Evolutionary conservation across 2,888 invertebrate species (phyloP).

Genomic region (Xanthia icteritia): DNA sequence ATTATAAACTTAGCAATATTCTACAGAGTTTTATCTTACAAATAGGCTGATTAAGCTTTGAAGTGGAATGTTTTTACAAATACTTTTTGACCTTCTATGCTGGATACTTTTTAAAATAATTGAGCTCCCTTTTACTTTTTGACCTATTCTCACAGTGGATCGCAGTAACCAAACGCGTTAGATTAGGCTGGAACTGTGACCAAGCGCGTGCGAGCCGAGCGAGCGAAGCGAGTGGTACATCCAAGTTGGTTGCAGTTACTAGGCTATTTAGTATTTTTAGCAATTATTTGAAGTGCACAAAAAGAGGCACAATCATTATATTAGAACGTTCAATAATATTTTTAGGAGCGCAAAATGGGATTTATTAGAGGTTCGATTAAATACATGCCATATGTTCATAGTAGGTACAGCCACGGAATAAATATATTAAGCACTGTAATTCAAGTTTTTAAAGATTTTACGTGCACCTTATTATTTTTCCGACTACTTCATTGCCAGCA

Average conservation of each 20-base stretch:
- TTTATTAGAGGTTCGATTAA: too few species aligned
- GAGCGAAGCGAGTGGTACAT: too few species aligned
- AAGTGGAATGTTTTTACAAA: neutral
- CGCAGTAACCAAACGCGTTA: neutral
- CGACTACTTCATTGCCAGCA: too few species aligned
- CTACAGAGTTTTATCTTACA: conserved; percentile 5
- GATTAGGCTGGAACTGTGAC: neutral
- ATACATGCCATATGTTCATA: neutral
- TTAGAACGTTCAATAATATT: too few species aligned
- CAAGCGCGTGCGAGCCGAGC: too few species aligned
- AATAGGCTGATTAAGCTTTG: conserved; percentile 1
- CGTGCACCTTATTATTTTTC: neutral
- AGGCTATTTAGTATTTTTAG: too few species aligned
- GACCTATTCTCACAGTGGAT: neutral
- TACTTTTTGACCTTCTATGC: neutral
- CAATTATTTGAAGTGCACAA: too few species aligned
- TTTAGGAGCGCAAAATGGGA: too few species aligned
- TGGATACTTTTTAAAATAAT: neutral
- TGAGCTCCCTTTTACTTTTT: neutral
- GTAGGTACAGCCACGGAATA: neutral
- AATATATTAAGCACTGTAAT: neutral
- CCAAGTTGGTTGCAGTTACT: too few species aligned
- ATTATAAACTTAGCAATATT: conserved; percentile 16
- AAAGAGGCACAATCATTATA: too few species aligned
- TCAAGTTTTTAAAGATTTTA: neutral